These are phyloP conservation scores for Pachypsylla venusta DNA, from an alignment of 1,140 invertebrate genomes.

Conservation along the genomic window DNA sequence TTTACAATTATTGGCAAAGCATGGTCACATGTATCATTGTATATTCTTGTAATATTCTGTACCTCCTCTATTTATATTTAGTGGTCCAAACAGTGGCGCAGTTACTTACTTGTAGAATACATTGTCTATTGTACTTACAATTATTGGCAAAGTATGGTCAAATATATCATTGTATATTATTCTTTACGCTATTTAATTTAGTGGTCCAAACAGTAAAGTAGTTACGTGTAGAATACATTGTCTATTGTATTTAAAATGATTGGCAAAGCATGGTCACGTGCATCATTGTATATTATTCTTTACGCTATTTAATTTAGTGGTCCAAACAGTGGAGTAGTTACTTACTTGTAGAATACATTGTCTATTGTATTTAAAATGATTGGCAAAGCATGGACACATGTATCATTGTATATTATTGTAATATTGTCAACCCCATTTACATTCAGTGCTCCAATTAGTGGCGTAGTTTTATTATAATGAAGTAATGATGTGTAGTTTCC, in stretches of 20 bases:
- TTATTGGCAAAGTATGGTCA: too few relatives aligned
- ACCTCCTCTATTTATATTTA: too few relatives aligned
- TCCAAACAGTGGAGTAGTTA: too few relatives aligned
- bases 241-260: slow-evolving; percentile 56
- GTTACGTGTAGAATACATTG: slow-evolving; percentile 51
- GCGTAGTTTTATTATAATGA: slow-evolving; percentile 30
- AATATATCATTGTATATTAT: too few relatives aligned
- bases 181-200: too few relatives aligned
- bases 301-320: too few relatives aligned
- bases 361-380: slow-evolving; percentile 56
- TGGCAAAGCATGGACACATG: slow-evolving; percentile 59
- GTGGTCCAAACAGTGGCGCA: too few relatives aligned
- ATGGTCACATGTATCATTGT: slow-evolving; percentile 66
- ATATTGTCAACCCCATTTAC: slow-evolving; percentile 36
- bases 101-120: slow-evolving; percentile 46
- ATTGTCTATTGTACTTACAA: slow-evolving; percentile 58
- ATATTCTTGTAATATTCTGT: too few relatives aligned
- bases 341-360: slow-evolving; percentile 49
- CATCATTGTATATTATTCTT: slow-evolving; percentile 73
- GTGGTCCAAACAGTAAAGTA: too few relatives aligned
- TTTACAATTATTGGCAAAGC: slow-evolving; percentile 61
- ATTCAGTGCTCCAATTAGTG: slow-evolving; percentile 48
- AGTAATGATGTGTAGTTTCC: slow-evolving; percentile 46
- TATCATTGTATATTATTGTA: slow-evolving; percentile 60
- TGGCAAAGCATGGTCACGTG: slow-evolving; percentile 59